Conservation (phyloP, 2,888 invertebrate species). For the Lasiommata megera region DNA sequence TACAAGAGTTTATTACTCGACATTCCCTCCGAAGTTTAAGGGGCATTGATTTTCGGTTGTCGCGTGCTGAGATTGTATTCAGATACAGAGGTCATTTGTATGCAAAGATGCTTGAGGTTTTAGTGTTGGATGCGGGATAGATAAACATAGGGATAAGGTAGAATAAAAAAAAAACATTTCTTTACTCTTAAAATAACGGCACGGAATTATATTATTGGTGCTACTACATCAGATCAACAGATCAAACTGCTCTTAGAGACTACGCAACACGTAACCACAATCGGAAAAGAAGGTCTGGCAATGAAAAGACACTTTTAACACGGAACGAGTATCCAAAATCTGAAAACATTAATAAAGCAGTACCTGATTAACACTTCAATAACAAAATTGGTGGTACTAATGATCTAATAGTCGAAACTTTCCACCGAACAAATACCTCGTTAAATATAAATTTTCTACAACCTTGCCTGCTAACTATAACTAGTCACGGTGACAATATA, state of each 20-base stretch:
- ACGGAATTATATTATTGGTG: no score
- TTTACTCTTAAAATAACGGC: background rate
- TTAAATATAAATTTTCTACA: background rate
- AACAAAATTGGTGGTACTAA: no score
- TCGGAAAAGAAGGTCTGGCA: no score
- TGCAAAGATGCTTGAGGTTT: slow-evolving; percentile 1
- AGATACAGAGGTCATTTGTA: slow-evolving; percentile 13
- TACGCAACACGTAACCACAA: no score
- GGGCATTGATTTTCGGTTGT: slow-evolving; percentile 5
- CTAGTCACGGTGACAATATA: background rate
- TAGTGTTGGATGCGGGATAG: slow-evolving; percentile 1
- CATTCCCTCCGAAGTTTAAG: slow-evolving; percentile 2
- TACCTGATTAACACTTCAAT: no score
- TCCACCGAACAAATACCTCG: background rate
- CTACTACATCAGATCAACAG: no score
- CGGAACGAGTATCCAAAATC: no score
- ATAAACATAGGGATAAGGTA: background rate
- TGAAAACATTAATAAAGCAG: no score
- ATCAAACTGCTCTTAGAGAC: no score
- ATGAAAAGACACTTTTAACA: no score
- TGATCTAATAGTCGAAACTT: no score
- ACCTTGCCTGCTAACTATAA: background rate
- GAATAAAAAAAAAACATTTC: background rate
- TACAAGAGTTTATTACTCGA: background rate
- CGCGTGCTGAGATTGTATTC: slow-evolving; percentile 1